A percentile compares a stretch with the other conserved stretches of the same genome.
phyloP scores from a whole-genome alignment of 2,888 invertebrate species.

The Ormyrus nitidulus region DNA sequence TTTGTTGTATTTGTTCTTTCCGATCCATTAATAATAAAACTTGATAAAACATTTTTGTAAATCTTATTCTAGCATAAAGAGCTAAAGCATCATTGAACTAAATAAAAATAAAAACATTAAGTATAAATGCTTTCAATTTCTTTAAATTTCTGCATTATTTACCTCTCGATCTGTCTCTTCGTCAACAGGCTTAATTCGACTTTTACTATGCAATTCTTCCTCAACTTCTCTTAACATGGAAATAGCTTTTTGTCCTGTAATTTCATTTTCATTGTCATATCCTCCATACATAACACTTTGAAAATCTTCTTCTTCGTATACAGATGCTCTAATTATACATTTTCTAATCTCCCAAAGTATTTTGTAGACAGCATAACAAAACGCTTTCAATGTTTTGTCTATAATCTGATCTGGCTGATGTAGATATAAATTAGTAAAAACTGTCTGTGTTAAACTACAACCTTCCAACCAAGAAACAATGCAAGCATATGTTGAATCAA shows the following conservation, averaged over 20 bases:
- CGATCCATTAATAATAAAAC: slow-evolving; percentile 84
- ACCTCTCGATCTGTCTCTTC: slow-evolving; percentile 75
- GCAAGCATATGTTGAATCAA: slow-evolving; percentile 95
- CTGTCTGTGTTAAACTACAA: slow-evolving; percentile 96
- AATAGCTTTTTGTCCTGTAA: slow-evolving; percentile 87
- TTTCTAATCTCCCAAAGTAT: slow-evolving; percentile 92
- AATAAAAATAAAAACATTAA: slow-evolving; percentile 57
- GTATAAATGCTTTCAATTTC: slow-evolving; percentile 18
- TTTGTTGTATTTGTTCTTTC: slow-evolving; percentile 80
- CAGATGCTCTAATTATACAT: slow-evolving; percentile 90
- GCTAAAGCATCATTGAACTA: slow-evolving; percentile 81
- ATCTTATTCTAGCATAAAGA: slow-evolving; percentile 88
- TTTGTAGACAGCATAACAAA: slow-evolving; percentile 92
- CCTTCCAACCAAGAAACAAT: slow-evolving; percentile 99
- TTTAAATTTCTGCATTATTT: slow-evolving; percentile 44
- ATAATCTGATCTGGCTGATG: slow-evolving; percentile 92
- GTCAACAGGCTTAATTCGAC: slow-evolving; percentile 78
- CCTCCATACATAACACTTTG: slow-evolving; percentile 95
- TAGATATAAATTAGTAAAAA: slow-evolving; percentile 96
- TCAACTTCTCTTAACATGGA: slow-evolving; percentile 93
- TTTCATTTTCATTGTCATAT: slow-evolving; percentile 88
- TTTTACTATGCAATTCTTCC: slow-evolving; percentile 88
- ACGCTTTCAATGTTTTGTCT: slow-evolving; percentile 89
- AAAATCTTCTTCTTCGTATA: slow-evolving; percentile 97
- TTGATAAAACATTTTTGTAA: slow-evolving; percentile 91